These are phyloP conservation scores for Idaea aversata DNA, from an alignment of 2,888 invertebrate species.

Conservation along the genomic window DNA sequence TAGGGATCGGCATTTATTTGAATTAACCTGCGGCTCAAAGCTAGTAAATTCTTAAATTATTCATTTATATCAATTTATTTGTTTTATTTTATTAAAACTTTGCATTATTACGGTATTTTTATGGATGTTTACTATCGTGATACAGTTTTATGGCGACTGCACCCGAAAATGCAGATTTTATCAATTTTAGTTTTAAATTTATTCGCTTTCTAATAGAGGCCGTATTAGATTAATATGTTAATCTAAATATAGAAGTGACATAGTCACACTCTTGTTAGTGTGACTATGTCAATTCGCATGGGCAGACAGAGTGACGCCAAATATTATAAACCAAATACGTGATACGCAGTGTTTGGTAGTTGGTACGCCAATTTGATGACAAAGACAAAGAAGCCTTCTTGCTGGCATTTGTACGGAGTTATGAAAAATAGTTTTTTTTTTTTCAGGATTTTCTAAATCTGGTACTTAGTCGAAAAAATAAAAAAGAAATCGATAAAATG, in stretches of 20 bases:
- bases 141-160: background rate
- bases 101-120: constrained; percentile 6
- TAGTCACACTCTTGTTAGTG: background rate
- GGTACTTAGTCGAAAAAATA: too few relatives aligned
- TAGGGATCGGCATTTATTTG: too few relatives aligned
- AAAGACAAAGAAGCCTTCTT: background rate
- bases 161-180: background rate
- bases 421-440: too few relatives aligned
- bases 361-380: background rate
- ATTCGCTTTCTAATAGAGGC: background rate
- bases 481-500: too few relatives aligned
- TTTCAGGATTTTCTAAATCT: too few relatives aligned
- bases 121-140: background rate
- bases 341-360: background rate
- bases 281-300: too few relatives aligned
- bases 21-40: too few relatives aligned
- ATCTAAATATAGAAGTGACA: background rate
- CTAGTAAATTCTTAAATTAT: too few relatives aligned
- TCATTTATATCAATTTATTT: too few relatives aligned
- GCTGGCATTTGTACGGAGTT: too few relatives aligned
- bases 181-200: background rate
- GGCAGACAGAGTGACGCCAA: background rate
- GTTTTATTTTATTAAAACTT: too few relatives aligned
- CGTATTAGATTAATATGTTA: background rate
- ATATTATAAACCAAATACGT: background rate